Base-by-base conservation (phyloP, 2,113 vertebrate species). In the Cathartes aura region DNA sequence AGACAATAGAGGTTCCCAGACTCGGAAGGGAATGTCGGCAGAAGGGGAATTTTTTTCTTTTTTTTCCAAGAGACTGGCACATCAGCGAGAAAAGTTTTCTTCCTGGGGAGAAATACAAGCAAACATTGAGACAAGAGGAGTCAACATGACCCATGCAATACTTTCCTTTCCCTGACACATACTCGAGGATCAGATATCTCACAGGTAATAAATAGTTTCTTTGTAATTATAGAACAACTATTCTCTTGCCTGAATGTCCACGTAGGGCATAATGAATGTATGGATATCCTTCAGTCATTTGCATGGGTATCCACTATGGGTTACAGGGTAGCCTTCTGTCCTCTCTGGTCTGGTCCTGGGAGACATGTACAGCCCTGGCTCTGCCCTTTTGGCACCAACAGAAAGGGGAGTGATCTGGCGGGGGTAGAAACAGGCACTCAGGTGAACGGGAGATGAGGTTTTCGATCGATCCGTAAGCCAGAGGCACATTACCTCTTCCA, bases 1-100 rank as follows among this genome's bases (percentile, higher is more conserved):
- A 98, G 98, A 99, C 98, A 99, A 99, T 98, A 98, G 98, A 99
- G 98, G 98, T 98, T 98, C 97, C 97, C 95, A 98, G 98, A 96
- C 97, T 97, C 52, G 55, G 95, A 96, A 97, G 96, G 76, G 91
- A 98, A 95, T 98, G 97, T 96, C 84, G 88, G 95, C 98, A 97
- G 95, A 97, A 94, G 93, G 94, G 94, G 97, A 96, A n/a, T 86
- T 89, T 93, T 78, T 78, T 59, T 63, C 16, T 38, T 21, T 70
- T 60, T 84, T 89, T 38, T 55, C 3, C 67, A 43, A 73, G 72
- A 81, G 74, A 85, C n/a, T 88, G 85, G 88, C 75, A 93, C 52
- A 88, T 92, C 82, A 92, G 83, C 87, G 95, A 90, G 81, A 60
- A 85, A 98, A 98, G 90, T 97, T 97, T 98, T 75, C 45, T 78